Conservation (phyloP, 2,888 invertebrate genomes). For the Cancer borealis region DNA sequence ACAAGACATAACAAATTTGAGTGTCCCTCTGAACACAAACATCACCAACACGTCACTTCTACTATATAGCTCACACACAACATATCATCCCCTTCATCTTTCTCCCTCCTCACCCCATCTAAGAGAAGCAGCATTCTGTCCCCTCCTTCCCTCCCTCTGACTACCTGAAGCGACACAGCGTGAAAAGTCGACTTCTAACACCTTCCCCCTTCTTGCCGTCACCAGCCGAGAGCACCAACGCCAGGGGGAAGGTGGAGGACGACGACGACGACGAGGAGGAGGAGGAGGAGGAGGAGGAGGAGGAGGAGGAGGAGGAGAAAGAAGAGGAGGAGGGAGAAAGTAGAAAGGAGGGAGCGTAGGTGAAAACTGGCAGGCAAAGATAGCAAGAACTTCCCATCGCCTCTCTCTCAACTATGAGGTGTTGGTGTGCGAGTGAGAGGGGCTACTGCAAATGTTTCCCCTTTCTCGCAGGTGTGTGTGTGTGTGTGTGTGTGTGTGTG, state of each 20-base stretch:
- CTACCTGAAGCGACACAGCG: neutral
- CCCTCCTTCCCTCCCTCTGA: conserved; percentile 1
- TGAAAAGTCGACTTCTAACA: conserved; percentile 15
- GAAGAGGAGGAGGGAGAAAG: neutral
- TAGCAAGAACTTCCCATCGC: neutral
- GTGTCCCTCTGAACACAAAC: too few relatives aligned
- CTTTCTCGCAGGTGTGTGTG: neutral
- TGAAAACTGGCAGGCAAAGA: neutral
- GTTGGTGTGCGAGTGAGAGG: neutral
- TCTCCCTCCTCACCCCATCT: neutral
- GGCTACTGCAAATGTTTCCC: neutral
- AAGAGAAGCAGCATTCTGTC: neutral
- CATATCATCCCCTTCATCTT: neutral
- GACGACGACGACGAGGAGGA: conserved; percentile 4
- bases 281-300: neutral
- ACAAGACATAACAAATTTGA: neutral
- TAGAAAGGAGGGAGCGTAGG: neutral
- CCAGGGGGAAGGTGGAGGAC: neutral
- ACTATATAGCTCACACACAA: neutral
- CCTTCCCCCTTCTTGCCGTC: conserved; percentile 14
- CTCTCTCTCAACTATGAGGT: neutral
- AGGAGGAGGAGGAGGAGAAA: neutral
- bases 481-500: conserved; percentile 20
- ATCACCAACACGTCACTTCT: neutral
- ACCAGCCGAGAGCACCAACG: conserved; percentile 21